Conservation (phyloP, 2,113 vertebrate genomes). For the Gallinago media region DNA sequence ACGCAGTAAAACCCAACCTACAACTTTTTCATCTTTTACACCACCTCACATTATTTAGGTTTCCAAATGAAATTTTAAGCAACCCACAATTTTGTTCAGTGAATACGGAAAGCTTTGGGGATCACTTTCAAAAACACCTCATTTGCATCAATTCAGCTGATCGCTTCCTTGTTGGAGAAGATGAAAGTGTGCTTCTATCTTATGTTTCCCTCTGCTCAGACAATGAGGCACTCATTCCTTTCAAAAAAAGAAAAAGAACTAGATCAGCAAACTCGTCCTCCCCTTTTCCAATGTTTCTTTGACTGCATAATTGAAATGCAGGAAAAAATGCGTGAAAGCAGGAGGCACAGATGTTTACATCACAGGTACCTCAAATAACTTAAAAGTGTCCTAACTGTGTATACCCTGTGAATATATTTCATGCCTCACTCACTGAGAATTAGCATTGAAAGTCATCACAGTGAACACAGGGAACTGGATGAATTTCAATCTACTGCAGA, state of each 20-base stretch:
- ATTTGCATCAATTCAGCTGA: constrained; percentile 47
- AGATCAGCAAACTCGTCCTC: constrained; percentile 20
- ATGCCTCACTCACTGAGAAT: constrained; percentile 70
- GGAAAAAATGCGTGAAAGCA: constrained; percentile 15
- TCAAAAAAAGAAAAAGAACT: constrained; percentile 14
- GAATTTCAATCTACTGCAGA: constrained; percentile 71
- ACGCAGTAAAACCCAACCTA: background rate
- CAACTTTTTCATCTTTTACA: background rate
- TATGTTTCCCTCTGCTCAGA: constrained; percentile 5
- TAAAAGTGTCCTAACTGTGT: constrained; percentile 52
- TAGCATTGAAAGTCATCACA: constrained; percentile 70
- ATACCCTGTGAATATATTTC: constrained; percentile 70
- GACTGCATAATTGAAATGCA: constrained; percentile 61
- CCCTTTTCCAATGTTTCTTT: constrained; percentile 26
- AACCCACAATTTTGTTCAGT: background rate
- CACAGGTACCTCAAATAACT: constrained; percentile 64
- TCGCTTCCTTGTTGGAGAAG: constrained; percentile 11
- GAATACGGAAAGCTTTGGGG: background rate
- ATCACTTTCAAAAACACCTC: constrained; percentile 22
- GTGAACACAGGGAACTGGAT: constrained; percentile 67
- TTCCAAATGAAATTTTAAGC: background rate
- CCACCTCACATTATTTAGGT: background rate
- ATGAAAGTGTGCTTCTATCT: constrained; percentile 40
- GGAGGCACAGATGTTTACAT: constrained; percentile 71
- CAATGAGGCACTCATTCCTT: constrained; percentile 17